Conservation (phyloP, 2,113 vertebrate genomes). For the Cairina moschata region DNA sequence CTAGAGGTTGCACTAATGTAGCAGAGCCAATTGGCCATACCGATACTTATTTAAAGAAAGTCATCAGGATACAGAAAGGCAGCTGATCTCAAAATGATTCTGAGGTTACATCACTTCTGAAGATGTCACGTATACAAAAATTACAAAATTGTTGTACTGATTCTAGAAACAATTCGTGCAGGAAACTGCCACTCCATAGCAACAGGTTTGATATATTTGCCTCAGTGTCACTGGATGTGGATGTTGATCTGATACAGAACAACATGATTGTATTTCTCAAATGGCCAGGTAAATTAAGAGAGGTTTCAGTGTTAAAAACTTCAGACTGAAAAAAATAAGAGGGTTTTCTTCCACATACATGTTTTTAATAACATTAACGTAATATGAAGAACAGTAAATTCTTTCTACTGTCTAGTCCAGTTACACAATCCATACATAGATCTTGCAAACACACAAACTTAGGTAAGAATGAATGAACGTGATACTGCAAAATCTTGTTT, state of each 20-base stretch:
- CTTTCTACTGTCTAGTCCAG: not conserved
- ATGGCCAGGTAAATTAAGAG: not conserved
- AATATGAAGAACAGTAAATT: not conserved
- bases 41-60: not conserved
- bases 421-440: not conserved
- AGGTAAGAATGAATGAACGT: not conserved
- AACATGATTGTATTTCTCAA: not conserved
- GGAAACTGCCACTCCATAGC: not conserved
- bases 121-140: not conserved
- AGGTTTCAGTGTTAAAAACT: not conserved
- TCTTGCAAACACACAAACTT: not conserved
- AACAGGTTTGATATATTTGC: not conserved
- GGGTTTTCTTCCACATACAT: not conserved
- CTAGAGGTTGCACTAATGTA: not conserved
- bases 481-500: not conserved
- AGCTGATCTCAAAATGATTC: not conserved
- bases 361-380: not conserved
- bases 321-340: not conserved
- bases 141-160: not conserved
- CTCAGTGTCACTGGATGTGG: not conserved
- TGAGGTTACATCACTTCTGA: not conserved
- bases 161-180: not conserved
- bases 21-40: not conserved
- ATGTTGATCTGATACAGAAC: accelerated
- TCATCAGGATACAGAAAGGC: not conserved